These are phyloP conservation scores for Macrostomum cliftonense DNA, from an alignment of 2,888 invertebrate genomes.

Conservation along the genomic window DNA sequence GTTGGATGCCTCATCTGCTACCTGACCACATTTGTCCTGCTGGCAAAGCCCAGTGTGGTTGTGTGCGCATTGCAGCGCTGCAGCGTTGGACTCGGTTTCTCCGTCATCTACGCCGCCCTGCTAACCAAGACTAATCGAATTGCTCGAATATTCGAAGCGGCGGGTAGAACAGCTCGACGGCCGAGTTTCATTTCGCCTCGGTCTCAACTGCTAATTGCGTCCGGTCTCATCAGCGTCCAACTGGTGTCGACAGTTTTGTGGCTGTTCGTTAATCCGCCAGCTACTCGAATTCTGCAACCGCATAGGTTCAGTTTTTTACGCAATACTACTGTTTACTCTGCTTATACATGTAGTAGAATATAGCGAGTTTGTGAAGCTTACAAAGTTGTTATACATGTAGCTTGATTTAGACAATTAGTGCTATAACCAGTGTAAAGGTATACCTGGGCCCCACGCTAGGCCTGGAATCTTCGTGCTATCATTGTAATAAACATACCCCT, in stretches of 20 bases:
- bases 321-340: background rate
- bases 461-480: too few relatives aligned
- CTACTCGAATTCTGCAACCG: background rate
- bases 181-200: conserved; percentile 50
- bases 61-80: conserved; percentile 41
- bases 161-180: conserved; percentile 46
- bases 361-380: too few relatives aligned
- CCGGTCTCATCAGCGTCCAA: conserved; percentile 44
- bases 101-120: conserved; percentile 47
- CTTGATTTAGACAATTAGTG: too few relatives aligned
- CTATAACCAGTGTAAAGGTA: too few relatives aligned
- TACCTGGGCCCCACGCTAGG: too few relatives aligned
- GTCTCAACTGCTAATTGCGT: conserved; percentile 47
- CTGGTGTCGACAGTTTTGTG: conserved; percentile 7
- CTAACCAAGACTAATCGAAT: conserved; percentile 50
- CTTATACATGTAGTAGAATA: too few relatives aligned
- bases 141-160: conserved; percentile 48
- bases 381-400: too few relatives aligned
- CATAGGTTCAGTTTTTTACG: background rate
- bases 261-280: conserved; percentile 11
- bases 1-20: conserved; percentile 48
- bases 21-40: conserved; percentile 46
- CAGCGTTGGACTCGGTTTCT: conserved; percentile 34
- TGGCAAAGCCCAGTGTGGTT: conserved; percentile 44
- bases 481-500: too few relatives aligned